Evolutionary conservation across 2,888 invertebrate genomes (phyloP).

Genomic region (Diogma glabrata): DNA sequence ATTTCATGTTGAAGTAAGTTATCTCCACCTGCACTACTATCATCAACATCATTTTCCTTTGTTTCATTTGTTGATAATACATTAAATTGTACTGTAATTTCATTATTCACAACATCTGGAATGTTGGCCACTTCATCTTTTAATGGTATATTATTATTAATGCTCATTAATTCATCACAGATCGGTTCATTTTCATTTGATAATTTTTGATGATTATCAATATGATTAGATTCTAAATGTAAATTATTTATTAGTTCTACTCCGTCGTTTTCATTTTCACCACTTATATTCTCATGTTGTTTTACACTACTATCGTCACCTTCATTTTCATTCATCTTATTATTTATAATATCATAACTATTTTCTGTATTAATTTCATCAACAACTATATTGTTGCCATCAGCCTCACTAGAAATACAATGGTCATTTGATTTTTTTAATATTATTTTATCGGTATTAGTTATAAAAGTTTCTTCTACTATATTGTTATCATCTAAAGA

Average conservation of each 20-base stretch:
- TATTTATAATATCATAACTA: not conserved
- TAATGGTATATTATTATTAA: constrained; percentile 9
- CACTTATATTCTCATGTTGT: constrained; percentile 9
- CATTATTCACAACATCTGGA: too few species aligned
- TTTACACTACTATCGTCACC: constrained; percentile 6
- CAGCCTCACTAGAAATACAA: not conserved
- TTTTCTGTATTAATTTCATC: not conserved
- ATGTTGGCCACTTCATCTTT: too few species aligned
- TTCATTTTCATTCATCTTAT: not conserved
- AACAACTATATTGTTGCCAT: not conserved
- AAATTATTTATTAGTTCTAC: constrained; percentile 10
- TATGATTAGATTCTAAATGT: constrained; percentile 10
- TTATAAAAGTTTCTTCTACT: not conserved
- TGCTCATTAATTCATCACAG: constrained; percentile 7
- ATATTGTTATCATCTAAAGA: not conserved
- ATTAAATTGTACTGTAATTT: too few species aligned
- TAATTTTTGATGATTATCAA: constrained; percentile 4
- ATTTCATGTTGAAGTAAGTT: too few species aligned
- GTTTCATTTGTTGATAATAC: too few species aligned
- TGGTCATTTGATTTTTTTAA: constrained; percentile 3
- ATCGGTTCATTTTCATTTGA: constrained; percentile 5
- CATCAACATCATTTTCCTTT: constrained; percentile 12
- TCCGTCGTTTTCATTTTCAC: not conserved
- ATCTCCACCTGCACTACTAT: too few species aligned
- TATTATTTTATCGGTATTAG: constrained; percentile 4